phyloP scores from a whole-genome alignment of 2,888 invertebrate genomes.

The Orgyia antiqua region DNA sequence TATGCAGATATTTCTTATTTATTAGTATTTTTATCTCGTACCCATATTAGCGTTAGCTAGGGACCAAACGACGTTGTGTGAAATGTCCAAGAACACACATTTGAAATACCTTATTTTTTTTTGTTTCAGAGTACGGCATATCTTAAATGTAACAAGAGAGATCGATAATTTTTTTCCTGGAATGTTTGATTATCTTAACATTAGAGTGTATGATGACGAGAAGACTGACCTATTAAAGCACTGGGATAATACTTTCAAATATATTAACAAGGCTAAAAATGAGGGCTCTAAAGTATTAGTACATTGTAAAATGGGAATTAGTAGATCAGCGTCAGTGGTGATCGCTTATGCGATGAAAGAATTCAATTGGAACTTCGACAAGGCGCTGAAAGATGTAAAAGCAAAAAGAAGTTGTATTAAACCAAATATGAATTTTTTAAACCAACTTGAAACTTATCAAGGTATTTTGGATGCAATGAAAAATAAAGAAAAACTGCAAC shows the following conservation, averaged over 20 bases:
- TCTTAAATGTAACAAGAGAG: conserved; percentile 98
- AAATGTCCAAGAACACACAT: no score
- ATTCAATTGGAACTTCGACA: conserved; percentile 93
- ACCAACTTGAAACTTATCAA: conserved; percentile 96
- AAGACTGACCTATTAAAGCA: conserved; percentile 96
- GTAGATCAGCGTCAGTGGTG: conserved; percentile 97
- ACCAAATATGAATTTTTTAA: conserved; percentile 96
- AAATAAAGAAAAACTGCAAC: conserved; percentile 93
- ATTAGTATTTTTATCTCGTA: no score
- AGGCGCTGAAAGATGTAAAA: conserved; percentile 93
- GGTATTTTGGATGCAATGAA: conserved; percentile 98
- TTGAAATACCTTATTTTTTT: no score
- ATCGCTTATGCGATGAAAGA: conserved; percentile 99
- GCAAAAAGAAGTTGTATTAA: conserved; percentile 95
- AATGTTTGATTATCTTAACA: conserved; percentile 96
- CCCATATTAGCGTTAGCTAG: no score
- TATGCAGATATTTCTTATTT: no score
- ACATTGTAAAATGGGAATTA: conserved; percentile 99
- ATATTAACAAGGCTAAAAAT: conserved; percentile 94
- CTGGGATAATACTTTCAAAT: conserved; percentile 98
- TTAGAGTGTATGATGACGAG: conserved; percentile 98
- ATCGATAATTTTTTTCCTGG: conserved; percentile 99
- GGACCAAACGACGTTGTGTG: no score
- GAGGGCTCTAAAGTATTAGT: conserved; percentile 96
- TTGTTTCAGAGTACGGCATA: conserved; percentile 91